Percentiles rank a stretch among this genome's conserved stretches.
phyloP scores from a whole-genome alignment of 2,113 vertebrate species.

The Hemibagrus wyckioides region DNA sequence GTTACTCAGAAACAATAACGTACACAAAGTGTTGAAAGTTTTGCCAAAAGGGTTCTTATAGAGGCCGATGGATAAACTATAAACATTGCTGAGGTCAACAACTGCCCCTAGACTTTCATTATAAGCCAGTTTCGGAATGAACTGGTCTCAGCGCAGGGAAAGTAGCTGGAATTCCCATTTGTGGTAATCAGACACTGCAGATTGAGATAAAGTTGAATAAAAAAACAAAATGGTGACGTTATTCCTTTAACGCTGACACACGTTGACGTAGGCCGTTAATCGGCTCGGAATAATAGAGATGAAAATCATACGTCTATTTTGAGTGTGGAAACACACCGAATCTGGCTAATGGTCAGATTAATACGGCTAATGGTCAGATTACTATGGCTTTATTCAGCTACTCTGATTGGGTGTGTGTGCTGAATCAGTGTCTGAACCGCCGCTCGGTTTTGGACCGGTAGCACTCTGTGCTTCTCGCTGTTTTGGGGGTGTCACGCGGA shows the following conservation, averaged over 20 bases:
- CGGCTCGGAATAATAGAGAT: background rate
- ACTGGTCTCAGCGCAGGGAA: background rate
- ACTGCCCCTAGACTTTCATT: background rate
- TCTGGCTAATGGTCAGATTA: too few relatives aligned
- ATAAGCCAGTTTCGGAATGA: background rate
- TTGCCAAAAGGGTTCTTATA: background rate
- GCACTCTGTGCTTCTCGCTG: background rate
- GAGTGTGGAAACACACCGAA: background rate
- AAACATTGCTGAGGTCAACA: background rate
- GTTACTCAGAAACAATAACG: background rate
- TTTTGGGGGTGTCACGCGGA: constrained; percentile 13
- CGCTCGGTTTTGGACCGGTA: background rate
- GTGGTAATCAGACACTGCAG: background rate
- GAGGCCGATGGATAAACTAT: background rate
- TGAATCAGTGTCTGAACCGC: background rate
- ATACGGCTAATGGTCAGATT: too few relatives aligned
- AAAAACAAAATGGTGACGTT: background rate
- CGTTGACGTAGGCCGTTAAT: background rate
- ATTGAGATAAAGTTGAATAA: background rate
- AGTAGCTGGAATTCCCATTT: background rate
- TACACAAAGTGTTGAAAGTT: too few relatives aligned
- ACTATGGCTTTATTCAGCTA: background rate
- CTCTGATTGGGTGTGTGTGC: background rate
- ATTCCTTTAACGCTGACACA: background rate
- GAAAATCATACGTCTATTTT: background rate